Conservation (phyloP, 2,888 invertebrate genomes). For the Leptinotarsa rubiginosa region DNA sequence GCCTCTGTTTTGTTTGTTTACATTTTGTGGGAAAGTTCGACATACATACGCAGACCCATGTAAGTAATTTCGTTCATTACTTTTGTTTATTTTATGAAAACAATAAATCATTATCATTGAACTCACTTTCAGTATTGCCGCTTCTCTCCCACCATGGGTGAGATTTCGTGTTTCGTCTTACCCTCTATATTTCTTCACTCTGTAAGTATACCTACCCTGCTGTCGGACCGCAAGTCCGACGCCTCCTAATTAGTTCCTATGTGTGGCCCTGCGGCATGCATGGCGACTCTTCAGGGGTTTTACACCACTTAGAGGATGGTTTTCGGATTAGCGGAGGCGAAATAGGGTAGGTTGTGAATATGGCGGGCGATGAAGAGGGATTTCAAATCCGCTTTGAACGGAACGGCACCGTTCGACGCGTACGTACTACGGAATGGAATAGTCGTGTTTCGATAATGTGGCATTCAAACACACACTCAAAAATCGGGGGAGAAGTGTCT, state of each 20-base stretch:
- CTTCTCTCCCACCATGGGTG: too few relatives aligned
- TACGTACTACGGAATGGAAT: neutral
- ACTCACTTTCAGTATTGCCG: too few relatives aligned
- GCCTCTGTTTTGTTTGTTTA: too few relatives aligned
- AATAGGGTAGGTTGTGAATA: neutral
- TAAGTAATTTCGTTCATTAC: too few relatives aligned
- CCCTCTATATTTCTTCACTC: too few relatives aligned
- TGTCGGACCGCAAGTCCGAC: conserved; percentile 51
- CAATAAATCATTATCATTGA: too few relatives aligned
- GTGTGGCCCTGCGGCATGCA: conserved; percentile 32
- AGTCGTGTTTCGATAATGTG: conserved; percentile 14
- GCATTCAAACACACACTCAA: neutral
- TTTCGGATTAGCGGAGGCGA: conserved; percentile 34
- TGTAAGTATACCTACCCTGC: conserved; percentile 18
- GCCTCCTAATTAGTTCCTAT: conserved; percentile 56
- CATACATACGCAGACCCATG: too few relatives aligned
- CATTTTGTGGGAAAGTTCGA: too few relatives aligned
- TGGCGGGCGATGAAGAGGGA: conserved; percentile 6
- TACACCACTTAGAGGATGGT: conserved; percentile 33
- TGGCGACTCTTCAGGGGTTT: conserved; percentile 37
- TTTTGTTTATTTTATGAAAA: too few relatives aligned
- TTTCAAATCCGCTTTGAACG: neutral
- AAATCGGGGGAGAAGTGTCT: neutral
- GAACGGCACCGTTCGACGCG: neutral
- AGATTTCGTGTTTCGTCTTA: too few relatives aligned